These are phyloP conservation scores for Rhyzopertha dominica DNA, from an alignment of 1,140 invertebrate genomes.

Conservation along the genomic window DNA sequence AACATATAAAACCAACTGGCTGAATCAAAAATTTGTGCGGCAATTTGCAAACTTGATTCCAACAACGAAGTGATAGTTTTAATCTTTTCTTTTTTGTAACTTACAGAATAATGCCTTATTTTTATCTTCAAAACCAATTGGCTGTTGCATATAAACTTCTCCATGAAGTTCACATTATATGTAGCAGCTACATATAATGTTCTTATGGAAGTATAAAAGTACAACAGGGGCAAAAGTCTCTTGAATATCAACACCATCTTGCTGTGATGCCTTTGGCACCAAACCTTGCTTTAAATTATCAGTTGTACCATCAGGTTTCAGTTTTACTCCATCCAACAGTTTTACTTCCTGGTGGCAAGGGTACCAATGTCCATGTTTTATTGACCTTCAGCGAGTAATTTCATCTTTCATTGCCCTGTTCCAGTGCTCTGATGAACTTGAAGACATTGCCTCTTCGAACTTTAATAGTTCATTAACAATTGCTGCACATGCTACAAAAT, in stretches of 20 bases:
- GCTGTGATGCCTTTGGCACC: conserved; percentile 41
- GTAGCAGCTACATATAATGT: conserved; percentile 42
- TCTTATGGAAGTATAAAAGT: conserved; percentile 41
- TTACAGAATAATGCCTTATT: conserved; percentile 35
- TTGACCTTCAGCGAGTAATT: conserved; percentile 36
- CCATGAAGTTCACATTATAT: conserved; percentile 40
- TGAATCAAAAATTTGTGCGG: conserved; percentile 39
- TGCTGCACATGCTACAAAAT: too few relatives aligned
- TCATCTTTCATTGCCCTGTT: conserved; percentile 42
- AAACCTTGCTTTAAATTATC: conserved; percentile 35
- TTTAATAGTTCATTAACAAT: conserved; percentile 29
- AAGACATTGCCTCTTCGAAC: conserved; percentile 35
- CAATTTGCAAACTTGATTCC: conserved; percentile 36
- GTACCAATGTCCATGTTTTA: conserved; percentile 39
- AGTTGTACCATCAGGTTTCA: conserved; percentile 12
- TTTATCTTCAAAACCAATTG: conserved; percentile 34
- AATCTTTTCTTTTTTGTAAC: too few relatives aligned
- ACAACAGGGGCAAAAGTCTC: conserved; percentile 47
- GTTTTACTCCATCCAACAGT: conserved; percentile 28
- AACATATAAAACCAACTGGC: conserved; percentile 45
- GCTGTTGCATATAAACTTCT: conserved; percentile 45
- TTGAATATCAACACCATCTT: conserved; percentile 41
- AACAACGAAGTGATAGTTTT: conserved; percentile 40
- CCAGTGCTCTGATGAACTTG: conserved; percentile 33
- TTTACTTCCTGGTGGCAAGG: conserved; percentile 31